Conservation (phyloP, 1,140 invertebrate species). For the Dendroctonus ponderosae region DNA sequence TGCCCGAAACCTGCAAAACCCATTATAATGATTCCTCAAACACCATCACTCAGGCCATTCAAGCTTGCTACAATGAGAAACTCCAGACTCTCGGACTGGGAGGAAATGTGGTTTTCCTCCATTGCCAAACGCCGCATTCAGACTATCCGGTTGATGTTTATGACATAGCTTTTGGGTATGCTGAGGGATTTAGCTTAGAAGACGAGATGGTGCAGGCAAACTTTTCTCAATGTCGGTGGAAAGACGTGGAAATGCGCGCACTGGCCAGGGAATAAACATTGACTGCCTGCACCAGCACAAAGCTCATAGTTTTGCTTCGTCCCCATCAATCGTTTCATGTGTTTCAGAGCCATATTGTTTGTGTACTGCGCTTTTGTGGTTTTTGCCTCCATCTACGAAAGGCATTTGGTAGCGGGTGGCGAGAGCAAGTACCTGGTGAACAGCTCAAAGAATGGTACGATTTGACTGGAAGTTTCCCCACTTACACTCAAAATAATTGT, state of each 20-base stretch:
- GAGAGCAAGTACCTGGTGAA: neutral
- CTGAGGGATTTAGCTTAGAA: no score
- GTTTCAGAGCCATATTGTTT: conserved; percentile 33
- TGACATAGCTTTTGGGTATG: conserved; percentile 31
- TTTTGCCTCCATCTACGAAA: conserved; percentile 35
- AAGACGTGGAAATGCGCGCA: no score
- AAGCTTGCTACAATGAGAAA: conserved; percentile 35
- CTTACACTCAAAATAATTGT: no score
- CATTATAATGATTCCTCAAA: conserved; percentile 4
- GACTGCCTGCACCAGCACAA: no score
- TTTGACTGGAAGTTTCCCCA: no score
- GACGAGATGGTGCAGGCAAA: no score
- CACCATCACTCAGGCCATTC: neutral
- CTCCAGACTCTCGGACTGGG: conserved; percentile 13
- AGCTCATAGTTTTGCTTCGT: neutral
- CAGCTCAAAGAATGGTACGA: no score
- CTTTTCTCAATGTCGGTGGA: no score
- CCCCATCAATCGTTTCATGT: neutral
- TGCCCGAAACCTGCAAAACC: conserved; percentile 25
- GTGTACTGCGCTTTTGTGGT: conserved; percentile 26
- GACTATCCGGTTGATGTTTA: conserved; percentile 28
- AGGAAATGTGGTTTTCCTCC: conserved; percentile 21
- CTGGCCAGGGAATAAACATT: no score
- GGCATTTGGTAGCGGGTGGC: neutral
- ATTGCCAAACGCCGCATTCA: conserved; percentile 19